Evolutionary conservation across 2,797 vertebrate genomes (phyloP), one percentile per base, ranked within the genome.

Genomic region (Erpetoichthys calabaricus): DNA sequence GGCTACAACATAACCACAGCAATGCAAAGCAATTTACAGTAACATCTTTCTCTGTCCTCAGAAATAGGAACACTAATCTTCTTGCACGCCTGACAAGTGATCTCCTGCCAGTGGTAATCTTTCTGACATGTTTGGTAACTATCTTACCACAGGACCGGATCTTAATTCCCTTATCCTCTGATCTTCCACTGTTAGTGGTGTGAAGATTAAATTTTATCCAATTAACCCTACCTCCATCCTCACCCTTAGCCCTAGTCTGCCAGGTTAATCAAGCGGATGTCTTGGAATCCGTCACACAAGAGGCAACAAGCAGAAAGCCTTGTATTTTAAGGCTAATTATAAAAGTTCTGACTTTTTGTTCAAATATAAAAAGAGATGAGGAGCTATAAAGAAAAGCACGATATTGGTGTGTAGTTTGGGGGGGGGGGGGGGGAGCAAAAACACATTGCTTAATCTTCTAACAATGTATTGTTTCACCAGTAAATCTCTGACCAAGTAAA

Each of bases 201-300:
- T 89, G 82, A 91, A 92, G 88, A 91, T 86, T 81, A 86, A 81
- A 80, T 81, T 75, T 90, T 68, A 89, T 90, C 91, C 92, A 91
- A 94, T 96, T 93, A 94, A 85, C 83, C 25, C 25, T 25, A 25
- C 25, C 25, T 25, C 25, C 25, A 25, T 25, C 25, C 25, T 25
- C 86, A 82, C 82, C 82, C 82, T 25, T 25, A 25, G 25, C 25
- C 80, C 7, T 76, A 70, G 78, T 74, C 68, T 60, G 72, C 76
- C 68, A 61, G 76, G 76, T 74, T 90, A 90, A 86, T 90, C 85
- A 81, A 78, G 56, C 85, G 76, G 74, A 86, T 74, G 85, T 69
- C 58, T 80, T 5, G 72, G 75, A 76, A 73, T 71, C 69, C 63
- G 67, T 75, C 71, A 64, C 71, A 66, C 77, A 60, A 76, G 78